Evolutionary conservation across 1,140 invertebrate species (phyloP).

Genomic region (Cataglyphis hispanica): DNA sequence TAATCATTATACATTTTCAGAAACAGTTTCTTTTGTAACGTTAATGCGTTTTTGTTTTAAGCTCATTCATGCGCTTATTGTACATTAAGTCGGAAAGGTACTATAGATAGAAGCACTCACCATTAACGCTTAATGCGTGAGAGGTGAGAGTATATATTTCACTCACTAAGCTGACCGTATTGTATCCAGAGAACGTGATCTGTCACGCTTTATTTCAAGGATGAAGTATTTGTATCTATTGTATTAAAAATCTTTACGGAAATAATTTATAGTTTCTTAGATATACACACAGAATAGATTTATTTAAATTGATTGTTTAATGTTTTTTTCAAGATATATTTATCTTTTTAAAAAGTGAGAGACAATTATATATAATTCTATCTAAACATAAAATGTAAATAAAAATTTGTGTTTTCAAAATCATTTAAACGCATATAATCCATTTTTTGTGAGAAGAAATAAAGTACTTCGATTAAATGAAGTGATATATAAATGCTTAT

Average conservation of each 20-base stretch:
- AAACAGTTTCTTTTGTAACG: background rate
- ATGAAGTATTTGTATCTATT: background rate
- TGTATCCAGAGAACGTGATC: conserved; percentile 43
- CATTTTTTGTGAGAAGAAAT: conserved; percentile 5
- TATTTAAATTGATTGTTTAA: background rate
- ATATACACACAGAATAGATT: background rate
- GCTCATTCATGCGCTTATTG: conserved; percentile 6
- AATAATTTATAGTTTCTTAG: background rate
- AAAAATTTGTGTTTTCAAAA: background rate
- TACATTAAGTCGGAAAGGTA: conserved; percentile 15
- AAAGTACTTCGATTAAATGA: background rate
- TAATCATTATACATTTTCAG: conserved; percentile 8
- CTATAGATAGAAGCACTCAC: conserved; percentile 15
- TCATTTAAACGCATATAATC: background rate
- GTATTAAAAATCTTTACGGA: background rate
- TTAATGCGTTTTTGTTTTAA: conserved; percentile 32
- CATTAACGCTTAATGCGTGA: conserved; percentile 24
- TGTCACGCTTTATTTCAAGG: conserved; percentile 2
- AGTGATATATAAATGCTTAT: too few relatives aligned
- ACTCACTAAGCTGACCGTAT: conserved; percentile 19
- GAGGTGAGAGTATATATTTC: conserved; percentile 1
- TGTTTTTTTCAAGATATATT: background rate
- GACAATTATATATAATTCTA: background rate
- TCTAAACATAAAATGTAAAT: background rate
- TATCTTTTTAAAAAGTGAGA: background rate